These are phyloP conservation scores for Graptemys geographica DNA, from an alignment of 2,797 vertebrate genomes.

Conservation along the genomic window DNA sequence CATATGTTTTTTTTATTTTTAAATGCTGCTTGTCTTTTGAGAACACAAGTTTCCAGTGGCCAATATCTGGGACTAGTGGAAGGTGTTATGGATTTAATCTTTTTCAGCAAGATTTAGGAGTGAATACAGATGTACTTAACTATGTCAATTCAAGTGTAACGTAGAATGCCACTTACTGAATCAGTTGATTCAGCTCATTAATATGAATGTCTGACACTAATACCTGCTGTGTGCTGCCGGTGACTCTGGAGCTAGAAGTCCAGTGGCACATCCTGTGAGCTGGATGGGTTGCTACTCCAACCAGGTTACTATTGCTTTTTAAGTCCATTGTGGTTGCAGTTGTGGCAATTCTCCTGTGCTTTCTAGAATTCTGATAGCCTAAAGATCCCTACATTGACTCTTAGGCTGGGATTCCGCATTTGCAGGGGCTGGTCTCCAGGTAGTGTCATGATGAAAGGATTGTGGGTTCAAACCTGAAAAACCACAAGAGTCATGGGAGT, in stretches of 20 bases:
- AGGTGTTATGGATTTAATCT: not conserved
- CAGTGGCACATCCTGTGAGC: rapidly evolving
- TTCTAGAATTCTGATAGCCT: not conserved
- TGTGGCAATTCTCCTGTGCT: not conserved
- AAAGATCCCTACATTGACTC: rapidly evolving
- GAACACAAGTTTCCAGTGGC: not conserved
- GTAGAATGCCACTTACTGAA: not conserved
- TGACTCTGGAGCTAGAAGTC: not conserved
- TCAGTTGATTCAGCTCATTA: not conserved
- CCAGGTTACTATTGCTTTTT: not conserved
- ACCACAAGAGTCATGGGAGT: rapidly evolving
- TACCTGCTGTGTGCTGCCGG: not conserved
- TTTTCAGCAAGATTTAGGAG: not conserved
- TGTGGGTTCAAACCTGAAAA: not conserved
- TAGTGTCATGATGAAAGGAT: not conserved
- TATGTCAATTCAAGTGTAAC: not conserved
- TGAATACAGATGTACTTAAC: not conserved
- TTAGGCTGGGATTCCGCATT: rapidly evolving
- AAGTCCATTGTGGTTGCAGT: not conserved
- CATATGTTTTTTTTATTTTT: not conserved
- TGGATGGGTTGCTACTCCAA: not conserved
- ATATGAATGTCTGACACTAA: not conserved
- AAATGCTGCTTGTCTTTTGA: not conserved
- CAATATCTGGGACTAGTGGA: not conserved
- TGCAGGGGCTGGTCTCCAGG: not conserved